phyloP scores from a whole-genome alignment of 2,797 vertebrate genomes.

The Pteropus rufus region DNA sequence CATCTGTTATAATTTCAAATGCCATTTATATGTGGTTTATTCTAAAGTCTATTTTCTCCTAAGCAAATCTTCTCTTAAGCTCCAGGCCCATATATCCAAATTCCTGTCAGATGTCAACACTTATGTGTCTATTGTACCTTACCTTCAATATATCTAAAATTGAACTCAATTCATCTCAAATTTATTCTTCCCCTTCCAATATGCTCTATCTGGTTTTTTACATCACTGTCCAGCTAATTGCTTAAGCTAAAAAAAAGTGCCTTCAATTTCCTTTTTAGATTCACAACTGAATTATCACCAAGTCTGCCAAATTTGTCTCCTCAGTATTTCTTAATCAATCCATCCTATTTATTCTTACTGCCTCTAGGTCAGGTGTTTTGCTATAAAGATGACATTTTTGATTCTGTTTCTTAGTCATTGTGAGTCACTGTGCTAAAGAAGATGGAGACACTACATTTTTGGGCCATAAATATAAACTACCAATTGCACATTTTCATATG shows the following conservation, averaged over 20 bases:
- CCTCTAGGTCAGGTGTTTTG: not conserved
- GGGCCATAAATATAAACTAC: not conserved
- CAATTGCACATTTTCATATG: conserved; percentile 19
- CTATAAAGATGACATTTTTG: not conserved
- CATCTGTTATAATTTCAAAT: not conserved
- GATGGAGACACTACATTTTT: conserved; percentile 3
- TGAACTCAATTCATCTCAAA: not conserved
- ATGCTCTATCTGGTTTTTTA: not conserved
- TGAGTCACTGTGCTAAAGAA: not conserved
- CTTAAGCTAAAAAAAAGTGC: not conserved
- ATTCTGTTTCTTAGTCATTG: not conserved
- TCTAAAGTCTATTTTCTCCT: not conserved
- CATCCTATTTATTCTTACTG: not conserved
- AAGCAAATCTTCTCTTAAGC: not conserved
- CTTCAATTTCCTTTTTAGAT: not conserved
- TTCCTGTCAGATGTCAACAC: not conserved
- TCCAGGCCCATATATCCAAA: not conserved
- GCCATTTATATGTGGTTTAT: not conserved
- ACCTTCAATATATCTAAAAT: not conserved
- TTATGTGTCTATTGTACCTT: not conserved
- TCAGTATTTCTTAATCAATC: not conserved
- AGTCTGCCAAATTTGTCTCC: not conserved
- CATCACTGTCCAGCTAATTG: not conserved
- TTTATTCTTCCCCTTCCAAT: not conserved
- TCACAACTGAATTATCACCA: not conserved